phyloP scores from a whole-genome alignment of 2,113 vertebrate species.

The Coptodon bakossiorum region DNA sequence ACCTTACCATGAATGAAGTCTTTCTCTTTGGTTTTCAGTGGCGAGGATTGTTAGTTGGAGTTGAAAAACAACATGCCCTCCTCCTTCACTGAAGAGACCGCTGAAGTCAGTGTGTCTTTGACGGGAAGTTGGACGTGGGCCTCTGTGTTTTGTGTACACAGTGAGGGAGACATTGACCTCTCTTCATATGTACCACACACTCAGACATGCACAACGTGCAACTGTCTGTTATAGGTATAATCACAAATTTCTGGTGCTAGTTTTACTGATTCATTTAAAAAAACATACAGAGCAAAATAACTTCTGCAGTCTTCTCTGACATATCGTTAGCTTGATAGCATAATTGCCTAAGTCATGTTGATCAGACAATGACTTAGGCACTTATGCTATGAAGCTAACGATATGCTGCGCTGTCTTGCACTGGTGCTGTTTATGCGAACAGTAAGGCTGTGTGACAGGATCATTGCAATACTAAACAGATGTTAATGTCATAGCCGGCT shows the following conservation, averaged over 20 bases:
- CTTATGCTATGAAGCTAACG: too few relatives aligned
- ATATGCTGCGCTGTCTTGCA: neutral
- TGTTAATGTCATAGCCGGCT: neutral
- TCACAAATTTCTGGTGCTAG: neutral
- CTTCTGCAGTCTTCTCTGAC: neutral
- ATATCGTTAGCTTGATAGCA: too few relatives aligned
- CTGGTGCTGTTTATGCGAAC: neutral
- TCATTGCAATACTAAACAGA: neutral
- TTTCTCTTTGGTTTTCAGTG: constrained; percentile 6
- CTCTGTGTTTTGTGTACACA: constrained; percentile 48
- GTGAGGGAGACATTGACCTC: constrained; percentile 39
- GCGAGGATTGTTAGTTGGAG: neutral
- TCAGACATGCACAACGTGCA: neutral
- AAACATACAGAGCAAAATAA: neutral
- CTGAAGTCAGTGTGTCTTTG: constrained; percentile 50
- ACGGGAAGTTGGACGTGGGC: neutral
- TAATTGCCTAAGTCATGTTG: too few relatives aligned
- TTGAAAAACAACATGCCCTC: constrained; percentile 40
- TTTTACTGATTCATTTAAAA: neutral
- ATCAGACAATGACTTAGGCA: too few relatives aligned
- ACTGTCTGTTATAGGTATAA: neutral
- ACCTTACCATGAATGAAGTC: constrained; percentile 15
- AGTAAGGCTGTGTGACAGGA: neutral
- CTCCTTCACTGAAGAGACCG: constrained; percentile 27
- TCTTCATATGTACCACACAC: neutral